Percentiles rank a stretch among this genome's conserved stretches.
phyloP scores from a whole-genome alignment of 2,113 vertebrate genomes.

The Corythaixoides concolor region DNA sequence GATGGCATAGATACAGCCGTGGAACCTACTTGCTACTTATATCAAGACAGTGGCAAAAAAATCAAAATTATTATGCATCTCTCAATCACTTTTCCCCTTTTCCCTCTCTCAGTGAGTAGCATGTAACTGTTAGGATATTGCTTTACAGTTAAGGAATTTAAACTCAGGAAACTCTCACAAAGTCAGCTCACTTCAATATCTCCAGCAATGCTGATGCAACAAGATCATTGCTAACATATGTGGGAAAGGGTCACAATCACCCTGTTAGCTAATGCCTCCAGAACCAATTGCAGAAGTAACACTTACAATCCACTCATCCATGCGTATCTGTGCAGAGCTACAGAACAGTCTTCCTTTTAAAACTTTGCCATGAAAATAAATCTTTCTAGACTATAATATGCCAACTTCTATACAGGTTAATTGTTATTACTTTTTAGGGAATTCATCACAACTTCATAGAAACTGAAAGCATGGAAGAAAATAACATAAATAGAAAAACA shows the following conservation, averaged over 20 bases:
- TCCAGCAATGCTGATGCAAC: constrained; percentile 47
- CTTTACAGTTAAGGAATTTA: constrained; percentile 60
- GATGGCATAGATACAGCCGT: neutral
- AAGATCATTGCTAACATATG: constrained; percentile 42
- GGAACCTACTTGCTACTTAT: neutral
- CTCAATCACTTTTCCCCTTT: neutral
- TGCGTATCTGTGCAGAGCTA: neutral
- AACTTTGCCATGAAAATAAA: neutral
- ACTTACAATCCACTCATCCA: constrained; percentile 44
- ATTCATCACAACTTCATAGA: neutral
- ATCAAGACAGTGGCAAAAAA: neutral
- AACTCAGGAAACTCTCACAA: constrained; percentile 38
- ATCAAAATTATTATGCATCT: neutral
- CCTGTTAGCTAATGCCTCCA: constrained; percentile 45
- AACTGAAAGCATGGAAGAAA: neutral
- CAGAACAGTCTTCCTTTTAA: neutral
- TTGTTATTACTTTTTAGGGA: neutral
- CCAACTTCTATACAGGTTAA: neutral
- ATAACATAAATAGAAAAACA: neutral
- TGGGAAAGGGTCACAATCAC: constrained; percentile 42
- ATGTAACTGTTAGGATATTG: constrained; percentile 38
- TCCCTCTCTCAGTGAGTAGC: neutral
- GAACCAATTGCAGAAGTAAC: constrained; percentile 54
- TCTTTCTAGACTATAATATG: neutral
- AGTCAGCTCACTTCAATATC: constrained; percentile 41